Evolutionary conservation across 37 sponge, comb jelly and placozoan species (phyloP).

Genomic region (Eunapius fragilis): DNA sequence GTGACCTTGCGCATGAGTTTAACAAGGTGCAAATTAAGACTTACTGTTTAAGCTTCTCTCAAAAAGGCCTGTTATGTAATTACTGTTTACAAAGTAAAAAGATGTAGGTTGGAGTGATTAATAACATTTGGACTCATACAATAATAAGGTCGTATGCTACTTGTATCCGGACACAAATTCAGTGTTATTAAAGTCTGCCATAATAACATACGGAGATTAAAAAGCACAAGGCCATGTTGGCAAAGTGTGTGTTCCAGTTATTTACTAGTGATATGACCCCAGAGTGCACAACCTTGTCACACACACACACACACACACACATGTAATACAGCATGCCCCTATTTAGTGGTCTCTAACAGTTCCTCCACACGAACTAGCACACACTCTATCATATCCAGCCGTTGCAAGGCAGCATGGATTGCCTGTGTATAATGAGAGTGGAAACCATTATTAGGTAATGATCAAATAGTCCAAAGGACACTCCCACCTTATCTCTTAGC

Average conservation of each 20-base stretch:
- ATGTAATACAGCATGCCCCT: background rate
- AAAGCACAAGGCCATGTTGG: slow-evolving; percentile 59
- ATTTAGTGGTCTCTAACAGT: slow-evolving; percentile 15
- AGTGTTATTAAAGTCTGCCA: no score
- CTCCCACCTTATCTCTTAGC: background rate
- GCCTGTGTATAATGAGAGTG: slow-evolving; percentile 11
- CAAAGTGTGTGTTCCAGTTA: slow-evolving; percentile 85
- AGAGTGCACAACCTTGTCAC: background rate
- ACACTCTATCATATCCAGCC: slow-evolving; percentile 65
- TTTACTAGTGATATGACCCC: slow-evolving; percentile 16
- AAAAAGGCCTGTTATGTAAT: no score
- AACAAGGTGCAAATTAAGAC: no score
- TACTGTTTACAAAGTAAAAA: no score
- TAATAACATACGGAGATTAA: no score
- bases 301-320: background rate
- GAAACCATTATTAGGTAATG: background rate
- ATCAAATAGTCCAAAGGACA: background rate
- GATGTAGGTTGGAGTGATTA: no score
- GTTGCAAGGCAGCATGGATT: slow-evolving; percentile 21
- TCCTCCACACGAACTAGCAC: slow-evolving; percentile 64
- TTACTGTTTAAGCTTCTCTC: no score
- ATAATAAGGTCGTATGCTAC: no score
- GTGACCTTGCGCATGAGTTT: no score
- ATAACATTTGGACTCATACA: no score
- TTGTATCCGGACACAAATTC: no score